A percentile compares a stretch with the other conserved stretches of the same genome.
These are phyloP conservation scores for Frankliniella fusca DNA, from an alignment of 2,888 invertebrate species.

Conservation along the genomic window DNA sequence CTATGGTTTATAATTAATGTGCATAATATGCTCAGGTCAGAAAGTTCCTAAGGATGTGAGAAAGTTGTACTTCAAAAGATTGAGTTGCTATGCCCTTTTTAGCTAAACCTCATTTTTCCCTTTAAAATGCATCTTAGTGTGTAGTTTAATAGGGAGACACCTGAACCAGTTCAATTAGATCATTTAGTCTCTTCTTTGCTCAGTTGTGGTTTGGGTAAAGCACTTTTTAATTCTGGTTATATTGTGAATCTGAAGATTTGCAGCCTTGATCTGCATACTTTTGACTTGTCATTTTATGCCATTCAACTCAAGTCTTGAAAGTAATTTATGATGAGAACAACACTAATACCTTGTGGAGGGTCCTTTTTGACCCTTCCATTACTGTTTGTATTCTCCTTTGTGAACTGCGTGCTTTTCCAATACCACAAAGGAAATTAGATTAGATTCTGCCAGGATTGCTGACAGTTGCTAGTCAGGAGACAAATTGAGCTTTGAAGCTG, in stretches of 20 bases:
- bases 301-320: too few species aligned
- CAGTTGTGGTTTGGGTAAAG: background rate
- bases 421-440: background rate
- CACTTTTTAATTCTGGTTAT: background rate
- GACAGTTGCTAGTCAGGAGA: slow-evolving; percentile 26
- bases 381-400: background rate
- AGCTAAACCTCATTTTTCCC: background rate
- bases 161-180: slow-evolving; percentile 8
- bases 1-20: background rate
- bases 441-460: background rate
- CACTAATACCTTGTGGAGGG: too few species aligned
- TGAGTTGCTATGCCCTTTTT: background rate
- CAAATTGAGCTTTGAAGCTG: slow-evolving; percentile 20
- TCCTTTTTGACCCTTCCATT: background rate
- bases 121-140: background rate
- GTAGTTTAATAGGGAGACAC: background rate
- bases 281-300: too few species aligned
- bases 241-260: background rate
- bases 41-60: background rate
- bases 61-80: background rate
- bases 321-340: too few species aligned
- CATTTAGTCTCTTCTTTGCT: background rate
- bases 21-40: background rate
- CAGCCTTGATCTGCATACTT: too few species aligned
- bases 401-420: background rate